A percentile compares a stretch with the other conserved stretches of the same genome.
phyloP scores from a whole-genome alignment of 1,140 invertebrate species.

The Calliopsis andreniformis region DNA sequence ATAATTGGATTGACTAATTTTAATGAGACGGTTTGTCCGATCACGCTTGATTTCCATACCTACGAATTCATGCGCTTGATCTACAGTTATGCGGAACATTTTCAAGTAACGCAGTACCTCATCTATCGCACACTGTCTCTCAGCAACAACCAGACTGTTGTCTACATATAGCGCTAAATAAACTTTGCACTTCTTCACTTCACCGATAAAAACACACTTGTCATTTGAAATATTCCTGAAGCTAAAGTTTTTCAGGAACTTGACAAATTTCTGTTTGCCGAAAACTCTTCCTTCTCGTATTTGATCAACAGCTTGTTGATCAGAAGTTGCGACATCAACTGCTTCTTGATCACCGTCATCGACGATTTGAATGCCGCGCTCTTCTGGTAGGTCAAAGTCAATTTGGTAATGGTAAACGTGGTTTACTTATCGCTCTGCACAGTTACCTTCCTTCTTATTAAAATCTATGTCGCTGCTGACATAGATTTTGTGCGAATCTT shows the following conservation, averaged over 20 bases:
- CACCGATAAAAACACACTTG: neutral
- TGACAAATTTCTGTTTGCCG: conserved; percentile 21
- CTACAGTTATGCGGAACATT: neutral
- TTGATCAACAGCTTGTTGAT: no score
- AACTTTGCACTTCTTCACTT: neutral
- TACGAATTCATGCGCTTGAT: neutral
- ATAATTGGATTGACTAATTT: conserved; percentile 20
- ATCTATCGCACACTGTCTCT: neutral
- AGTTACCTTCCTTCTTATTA: no score
- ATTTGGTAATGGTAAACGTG: no score
- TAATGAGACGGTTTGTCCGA: neutral
- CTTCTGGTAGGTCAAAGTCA: no score
- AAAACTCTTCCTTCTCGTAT: no score
- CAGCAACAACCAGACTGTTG: neutral
- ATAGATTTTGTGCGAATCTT: neutral
- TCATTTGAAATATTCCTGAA: conserved; percentile 10
- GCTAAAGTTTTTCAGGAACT: neutral
- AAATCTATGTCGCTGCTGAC: neutral
- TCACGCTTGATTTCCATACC: conserved; percentile 14
- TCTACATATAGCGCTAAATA: conserved; percentile 17
- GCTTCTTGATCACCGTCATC: no score
- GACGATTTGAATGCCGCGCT: no score
- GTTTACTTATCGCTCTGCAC: no score
- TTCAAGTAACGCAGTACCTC: neutral
- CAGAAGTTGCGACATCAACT: no score